phyloP scores from a whole-genome alignment of 2,888 invertebrate species.

The Acanthosepion esculentum region DNA sequence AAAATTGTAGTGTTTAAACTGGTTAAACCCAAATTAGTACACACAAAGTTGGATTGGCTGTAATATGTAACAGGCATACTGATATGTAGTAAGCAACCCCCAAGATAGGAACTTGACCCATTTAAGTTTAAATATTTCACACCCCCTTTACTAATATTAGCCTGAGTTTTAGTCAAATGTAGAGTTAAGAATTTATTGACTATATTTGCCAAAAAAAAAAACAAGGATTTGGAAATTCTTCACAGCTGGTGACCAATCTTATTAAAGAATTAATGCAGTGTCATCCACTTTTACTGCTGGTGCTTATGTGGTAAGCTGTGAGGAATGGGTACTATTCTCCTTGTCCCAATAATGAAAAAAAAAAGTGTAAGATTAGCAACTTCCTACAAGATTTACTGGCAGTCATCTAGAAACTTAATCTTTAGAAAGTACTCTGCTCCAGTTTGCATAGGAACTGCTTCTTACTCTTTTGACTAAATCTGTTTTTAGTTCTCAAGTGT shows the following conservation, averaged over 20 bases:
- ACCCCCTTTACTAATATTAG: background rate
- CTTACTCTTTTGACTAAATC: background rate
- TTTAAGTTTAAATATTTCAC: background rate
- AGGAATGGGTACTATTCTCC: background rate
- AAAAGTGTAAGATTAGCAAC: background rate
- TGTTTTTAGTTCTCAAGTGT: constrained; percentile 3
- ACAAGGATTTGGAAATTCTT: background rate
- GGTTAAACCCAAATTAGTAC: background rate
- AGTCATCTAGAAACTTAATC: constrained; percentile 24
- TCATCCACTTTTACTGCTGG: background rate
- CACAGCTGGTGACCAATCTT: background rate
- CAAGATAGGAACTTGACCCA: too few species aligned
- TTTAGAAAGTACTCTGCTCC: background rate
- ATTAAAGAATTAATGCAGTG: too few species aligned
- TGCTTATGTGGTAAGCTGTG: background rate
- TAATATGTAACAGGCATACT: background rate
- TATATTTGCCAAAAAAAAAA: background rate
- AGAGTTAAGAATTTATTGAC: background rate
- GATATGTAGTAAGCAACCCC: background rate
- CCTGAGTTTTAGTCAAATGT: background rate
- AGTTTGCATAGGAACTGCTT: background rate
- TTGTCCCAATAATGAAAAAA: background rate
- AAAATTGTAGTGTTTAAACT: background rate
- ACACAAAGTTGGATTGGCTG: background rate
- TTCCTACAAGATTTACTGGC: background rate